These are phyloP conservation scores for Polia nebulosa DNA, from an alignment of 2,888 invertebrate species.

Conservation along the genomic window DNA sequence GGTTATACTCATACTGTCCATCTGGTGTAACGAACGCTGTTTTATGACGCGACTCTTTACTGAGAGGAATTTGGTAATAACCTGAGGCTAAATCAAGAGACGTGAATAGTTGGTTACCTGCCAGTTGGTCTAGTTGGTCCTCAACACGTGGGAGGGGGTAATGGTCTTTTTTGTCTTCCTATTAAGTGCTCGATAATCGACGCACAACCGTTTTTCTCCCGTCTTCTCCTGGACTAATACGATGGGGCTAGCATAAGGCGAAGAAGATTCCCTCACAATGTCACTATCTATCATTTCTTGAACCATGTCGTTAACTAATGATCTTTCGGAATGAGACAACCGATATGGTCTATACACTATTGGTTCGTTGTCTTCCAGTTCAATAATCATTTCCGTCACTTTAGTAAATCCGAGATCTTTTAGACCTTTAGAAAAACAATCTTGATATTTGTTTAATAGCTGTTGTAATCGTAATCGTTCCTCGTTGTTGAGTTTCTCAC, in stretches of 20 bases:
- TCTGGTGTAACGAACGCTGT: too few relatives aligned
- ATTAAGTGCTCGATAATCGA: neutral
- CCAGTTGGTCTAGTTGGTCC: neutral
- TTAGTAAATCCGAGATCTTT: neutral
- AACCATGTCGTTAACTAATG: too few relatives aligned
- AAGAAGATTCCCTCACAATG: too few relatives aligned
- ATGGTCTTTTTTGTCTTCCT: constrained; percentile 1
- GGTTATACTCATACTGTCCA: too few relatives aligned
- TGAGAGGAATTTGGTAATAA: too few relatives aligned
- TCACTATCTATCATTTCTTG: too few relatives aligned
- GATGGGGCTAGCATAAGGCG: too few relatives aligned
- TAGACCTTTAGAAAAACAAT: too few relatives aligned
- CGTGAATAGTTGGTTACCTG: neutral
- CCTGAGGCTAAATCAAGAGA: too few relatives aligned
- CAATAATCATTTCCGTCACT: neutral
- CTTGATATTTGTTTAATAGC: too few relatives aligned
- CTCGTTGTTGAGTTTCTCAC: neutral
- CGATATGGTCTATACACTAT: neutral
- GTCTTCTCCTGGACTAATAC: neutral
- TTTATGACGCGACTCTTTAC: too few relatives aligned
- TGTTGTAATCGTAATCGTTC: neutral
- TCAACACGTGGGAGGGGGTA: constrained; percentile 1
- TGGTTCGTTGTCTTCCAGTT: neutral
- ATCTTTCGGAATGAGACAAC: too few relatives aligned
- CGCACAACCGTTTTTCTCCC: neutral